A percentile compares a stretch with the other conserved stretches of the same genome.
Evolutionary conservation across 2,797 vertebrate genomes (phyloP).

Genomic region (Mormyrops boulengeri): DNA sequence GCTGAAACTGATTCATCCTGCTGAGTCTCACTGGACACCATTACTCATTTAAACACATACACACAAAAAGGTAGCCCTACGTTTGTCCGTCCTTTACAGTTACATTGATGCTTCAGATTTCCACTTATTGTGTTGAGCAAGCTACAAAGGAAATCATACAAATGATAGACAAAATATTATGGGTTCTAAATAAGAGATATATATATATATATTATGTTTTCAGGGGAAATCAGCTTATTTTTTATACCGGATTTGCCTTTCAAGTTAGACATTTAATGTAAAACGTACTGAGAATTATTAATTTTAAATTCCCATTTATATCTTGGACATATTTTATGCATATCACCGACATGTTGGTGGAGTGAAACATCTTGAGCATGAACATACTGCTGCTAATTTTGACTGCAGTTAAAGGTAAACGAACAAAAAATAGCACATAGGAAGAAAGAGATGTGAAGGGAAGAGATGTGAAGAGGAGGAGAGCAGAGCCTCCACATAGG

Average conservation of each 20-base stretch:
- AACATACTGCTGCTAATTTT: neutral
- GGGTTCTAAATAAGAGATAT: neutral
- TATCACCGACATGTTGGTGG: neutral
- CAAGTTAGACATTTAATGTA: neutral
- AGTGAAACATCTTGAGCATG: neutral
- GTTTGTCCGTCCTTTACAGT: neutral
- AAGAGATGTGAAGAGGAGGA: neutral
- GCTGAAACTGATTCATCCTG: neutral
- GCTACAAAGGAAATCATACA: neutral
- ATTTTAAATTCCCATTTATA: neutral
- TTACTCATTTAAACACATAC: neutral
- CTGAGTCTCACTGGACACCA: neutral
- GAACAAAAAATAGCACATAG: neutral
- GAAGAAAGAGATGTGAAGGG: neutral
- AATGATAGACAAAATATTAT: neutral
- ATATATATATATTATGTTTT: neutral
- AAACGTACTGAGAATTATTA: neutral
- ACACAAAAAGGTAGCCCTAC: neutral
- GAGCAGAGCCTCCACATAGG: neutral
- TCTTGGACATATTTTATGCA: neutral
- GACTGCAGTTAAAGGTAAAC: neutral
- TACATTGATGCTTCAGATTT: neutral
- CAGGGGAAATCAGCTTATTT: neutral
- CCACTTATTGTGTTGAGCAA: neutral
- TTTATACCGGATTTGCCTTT: neutral